A percentile compares a stretch with the other conserved stretches of the same genome.
These are phyloP conservation scores for Gymnothorax reevesii DNA, from an alignment of 2,797 vertebrate genomes.

Conservation along the genomic window DNA sequence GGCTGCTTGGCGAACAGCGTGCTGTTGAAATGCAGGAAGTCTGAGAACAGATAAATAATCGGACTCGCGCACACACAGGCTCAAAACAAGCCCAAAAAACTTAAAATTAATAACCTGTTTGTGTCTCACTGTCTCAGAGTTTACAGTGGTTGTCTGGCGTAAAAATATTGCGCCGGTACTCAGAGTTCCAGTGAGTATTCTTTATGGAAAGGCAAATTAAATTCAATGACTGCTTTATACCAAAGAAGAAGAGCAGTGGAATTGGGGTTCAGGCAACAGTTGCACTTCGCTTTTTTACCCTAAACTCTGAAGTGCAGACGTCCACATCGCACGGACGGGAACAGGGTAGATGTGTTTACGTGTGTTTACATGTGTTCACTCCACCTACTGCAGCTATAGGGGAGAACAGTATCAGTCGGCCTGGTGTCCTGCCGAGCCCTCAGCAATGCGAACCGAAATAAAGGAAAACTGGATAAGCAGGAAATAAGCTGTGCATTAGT, in stretches of 20 bases:
- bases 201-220: background rate
- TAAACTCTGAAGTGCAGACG: conserved; percentile 71
- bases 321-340: conserved; percentile 58
- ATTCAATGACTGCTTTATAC: background rate
- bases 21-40: background rate
- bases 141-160: background rate
- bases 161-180: background rate
- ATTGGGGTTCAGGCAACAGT: conserved; percentile 64
- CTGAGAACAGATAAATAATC: background rate
- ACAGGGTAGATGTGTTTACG: background rate
- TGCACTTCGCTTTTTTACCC: conserved; percentile 65
- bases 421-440: background rate
- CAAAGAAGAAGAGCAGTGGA: conserved; percentile 18
- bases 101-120: background rate
- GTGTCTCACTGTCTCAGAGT: background rate
- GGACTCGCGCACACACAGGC: background rate
- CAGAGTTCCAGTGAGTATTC: background rate
- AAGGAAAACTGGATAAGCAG: background rate
- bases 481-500: background rate
- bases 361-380: background rate
- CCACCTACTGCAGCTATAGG: background rate
- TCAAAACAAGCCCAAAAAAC: background rate
- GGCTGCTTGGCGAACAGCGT: background rate
- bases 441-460: background rate
- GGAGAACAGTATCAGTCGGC: background rate